Conservation (phyloP, 2,888 invertebrate species). For the Fissipunctia ypsillon region DNA sequence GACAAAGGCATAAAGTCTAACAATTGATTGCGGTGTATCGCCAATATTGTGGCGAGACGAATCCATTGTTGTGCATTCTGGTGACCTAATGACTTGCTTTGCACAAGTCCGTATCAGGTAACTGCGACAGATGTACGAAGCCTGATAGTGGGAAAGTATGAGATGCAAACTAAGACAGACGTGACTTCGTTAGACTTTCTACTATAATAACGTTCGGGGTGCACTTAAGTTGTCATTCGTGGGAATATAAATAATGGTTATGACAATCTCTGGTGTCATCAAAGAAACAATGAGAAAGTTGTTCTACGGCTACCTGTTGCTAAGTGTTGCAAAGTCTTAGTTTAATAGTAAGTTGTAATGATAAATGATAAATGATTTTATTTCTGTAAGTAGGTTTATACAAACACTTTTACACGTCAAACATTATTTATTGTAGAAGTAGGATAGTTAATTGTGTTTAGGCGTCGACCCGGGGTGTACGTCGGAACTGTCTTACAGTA, state of each 20-base stretch:
- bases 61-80: slow-evolving; percentile 75
- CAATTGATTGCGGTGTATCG: slow-evolving; percentile 67
- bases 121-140: slow-evolving; percentile 85
- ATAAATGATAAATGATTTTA: too few species aligned
- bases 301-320: slow-evolving; percentile 52
- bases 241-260: slow-evolving; percentile 86
- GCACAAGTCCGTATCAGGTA: slow-evolving; percentile 83
- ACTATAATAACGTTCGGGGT: slow-evolving; percentile 81
- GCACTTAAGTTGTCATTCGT: slow-evolving; percentile 87
- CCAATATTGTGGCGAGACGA: slow-evolving; percentile 64
- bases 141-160: slow-evolving; percentile 83
- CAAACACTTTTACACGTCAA: too few species aligned
- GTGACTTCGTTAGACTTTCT: slow-evolving; percentile 88
- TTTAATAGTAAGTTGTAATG: neutral
- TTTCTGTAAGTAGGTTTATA: too few species aligned
- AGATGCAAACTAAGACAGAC: slow-evolving; percentile 88
- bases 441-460: slow-evolving; percentile 19
- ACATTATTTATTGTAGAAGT: too few species aligned
- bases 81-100: slow-evolving; percentile 84
- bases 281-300: slow-evolving; percentile 79
- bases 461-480: slow-evolving; percentile 40
- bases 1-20: slow-evolving; percentile 65
- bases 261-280: slow-evolving; percentile 79
- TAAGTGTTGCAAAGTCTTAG: slow-evolving; percentile 22
- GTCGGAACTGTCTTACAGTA: slow-evolving; percentile 48